phyloP scores from a whole-genome alignment of 2,113 vertebrate genomes.

The Hypanus sabinus region DNA sequence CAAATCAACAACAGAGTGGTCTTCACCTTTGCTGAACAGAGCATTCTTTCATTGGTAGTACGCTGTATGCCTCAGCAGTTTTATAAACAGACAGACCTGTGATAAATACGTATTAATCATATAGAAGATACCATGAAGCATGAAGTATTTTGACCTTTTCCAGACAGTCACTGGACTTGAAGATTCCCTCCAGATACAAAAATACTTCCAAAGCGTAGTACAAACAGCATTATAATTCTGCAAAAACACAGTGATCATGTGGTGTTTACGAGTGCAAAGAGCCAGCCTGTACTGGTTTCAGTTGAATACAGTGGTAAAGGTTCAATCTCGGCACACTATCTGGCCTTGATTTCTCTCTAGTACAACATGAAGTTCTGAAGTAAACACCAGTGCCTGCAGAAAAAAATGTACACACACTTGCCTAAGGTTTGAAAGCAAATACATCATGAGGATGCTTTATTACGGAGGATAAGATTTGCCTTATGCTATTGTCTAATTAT shows the following conservation, averaged over 20 bases:
- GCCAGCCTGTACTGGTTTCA: neutral
- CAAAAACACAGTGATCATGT: neutral
- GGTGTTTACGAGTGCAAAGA: slow-evolving; percentile 25
- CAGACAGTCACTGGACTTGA: neutral
- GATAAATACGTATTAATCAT: neutral
- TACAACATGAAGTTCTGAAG: neutral
- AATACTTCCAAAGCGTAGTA: neutral
- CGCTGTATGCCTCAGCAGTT: neutral
- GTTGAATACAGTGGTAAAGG: neutral
- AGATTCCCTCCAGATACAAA: slow-evolving; percentile 9
- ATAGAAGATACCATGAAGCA: neutral
- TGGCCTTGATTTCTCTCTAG: neutral
- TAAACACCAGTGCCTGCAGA: neutral
- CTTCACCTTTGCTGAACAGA: slow-evolving; percentile 22
- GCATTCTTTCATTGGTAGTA: slow-evolving; percentile 12
- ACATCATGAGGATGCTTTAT: neutral
- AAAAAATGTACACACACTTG: neutral
- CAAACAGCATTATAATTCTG: slow-evolving; percentile 5
- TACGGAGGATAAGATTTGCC: neutral
- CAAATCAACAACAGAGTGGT: neutral
- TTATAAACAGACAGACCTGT: neutral
- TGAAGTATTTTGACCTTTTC: neutral
- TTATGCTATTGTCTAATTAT: neutral
- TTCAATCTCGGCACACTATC: neutral
- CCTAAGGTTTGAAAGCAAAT: neutral